Evolutionary conservation across 2,797 vertebrate genomes (phyloP), one percentile per base, ranked within the genome.

Genomic region (Sorex maritimensis): DNA sequence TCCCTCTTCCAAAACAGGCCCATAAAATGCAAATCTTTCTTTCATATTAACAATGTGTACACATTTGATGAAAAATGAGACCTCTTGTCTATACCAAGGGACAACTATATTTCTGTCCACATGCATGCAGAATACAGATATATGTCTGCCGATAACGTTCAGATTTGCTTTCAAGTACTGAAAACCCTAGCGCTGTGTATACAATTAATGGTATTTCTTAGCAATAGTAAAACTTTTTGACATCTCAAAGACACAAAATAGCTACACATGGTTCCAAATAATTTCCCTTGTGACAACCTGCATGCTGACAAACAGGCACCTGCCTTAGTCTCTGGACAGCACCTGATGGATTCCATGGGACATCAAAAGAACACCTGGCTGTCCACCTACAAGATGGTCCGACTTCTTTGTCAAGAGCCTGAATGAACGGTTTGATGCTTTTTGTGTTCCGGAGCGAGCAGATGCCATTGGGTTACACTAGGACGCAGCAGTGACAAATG

Each of bases 11-110:
- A 91, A 86, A 85, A 82, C 82, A 19, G n/a, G 19, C 78, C 88
- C 41, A 89, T 28, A 78, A 93, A 93, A 88, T 26, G 85, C 28
- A 87, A 75, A 38, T 92, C 81, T 17, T 94, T 82, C 75, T 87
- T 74, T 75, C 77, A 95, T n/a, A 55, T 17, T 24, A 72, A 55
- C 46, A 17, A 11, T 52, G n/a, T 58, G 12, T 9, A 52, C 0
- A 26, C 0, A 73, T 9, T 73, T 69, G 44, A 24, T 71, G 19
- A 49, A 71, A 49, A 24, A 23, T 19, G 26, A 38, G n/a, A 63
- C 1, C 28, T 72, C 19, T n/a, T 78, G 30, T 14, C 52, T 88
- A 92, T 58, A 72, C 11, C 78, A 41, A 94, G 52, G 12, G 41
- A 41, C 30, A 46, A 63, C 55, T 30, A 11, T 63, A 55, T 74